Evolutionary conservation across 2,797 vertebrate species (phyloP).

Genomic region (Danio choprae): DNA sequence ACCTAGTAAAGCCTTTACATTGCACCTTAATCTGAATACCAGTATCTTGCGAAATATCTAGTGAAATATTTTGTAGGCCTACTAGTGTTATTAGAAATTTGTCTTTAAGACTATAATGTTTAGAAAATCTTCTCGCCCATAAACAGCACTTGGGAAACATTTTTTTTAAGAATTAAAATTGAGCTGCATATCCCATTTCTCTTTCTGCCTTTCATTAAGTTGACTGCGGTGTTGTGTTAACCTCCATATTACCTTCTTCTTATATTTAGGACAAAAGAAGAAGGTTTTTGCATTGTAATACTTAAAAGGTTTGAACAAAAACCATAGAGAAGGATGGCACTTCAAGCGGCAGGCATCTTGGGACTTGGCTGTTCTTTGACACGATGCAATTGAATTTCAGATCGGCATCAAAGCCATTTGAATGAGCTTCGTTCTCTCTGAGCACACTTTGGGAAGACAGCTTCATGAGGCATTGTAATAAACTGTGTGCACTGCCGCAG

Average conservation of each 20-base stretch:
- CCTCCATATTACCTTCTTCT: slow-evolving; percentile 1
- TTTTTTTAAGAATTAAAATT: too few relatives aligned
- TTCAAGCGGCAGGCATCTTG: slow-evolving; percentile 15
- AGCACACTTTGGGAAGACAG: slow-evolving; percentile 13
- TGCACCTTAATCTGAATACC: too few relatives aligned
- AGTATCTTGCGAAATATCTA: too few relatives aligned
- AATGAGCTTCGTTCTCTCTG: slow-evolving; percentile 16
- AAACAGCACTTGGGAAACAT: too few relatives aligned
- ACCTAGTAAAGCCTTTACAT: too few relatives aligned
- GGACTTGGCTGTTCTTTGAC: slow-evolving; percentile 33
- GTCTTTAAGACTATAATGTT: too few relatives aligned
- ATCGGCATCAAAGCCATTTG: slow-evolving; percentile 29
- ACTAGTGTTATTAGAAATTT: too few relatives aligned
- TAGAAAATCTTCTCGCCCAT: too few relatives aligned
- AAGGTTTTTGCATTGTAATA: slow-evolving; percentile 9
- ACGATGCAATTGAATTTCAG: slow-evolving; percentile 42
- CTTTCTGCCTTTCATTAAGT: slow-evolving; percentile 10
- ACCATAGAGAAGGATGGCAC: slow-evolving; percentile 14
- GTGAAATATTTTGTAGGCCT: too few relatives aligned
- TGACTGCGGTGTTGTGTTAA: slow-evolving; percentile 21
- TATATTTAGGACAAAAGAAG: background rate
- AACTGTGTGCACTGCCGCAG: slow-evolving; percentile 27
- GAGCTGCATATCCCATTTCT: background rate
- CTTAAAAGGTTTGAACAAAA: slow-evolving; percentile 13
- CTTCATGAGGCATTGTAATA: slow-evolving; percentile 30